Percentiles rank a stretch among this genome's conserved stretches.
Conservation (phyloP, 2,797 vertebrate genomes). For the Melanotaenia nigrans region DNA sequence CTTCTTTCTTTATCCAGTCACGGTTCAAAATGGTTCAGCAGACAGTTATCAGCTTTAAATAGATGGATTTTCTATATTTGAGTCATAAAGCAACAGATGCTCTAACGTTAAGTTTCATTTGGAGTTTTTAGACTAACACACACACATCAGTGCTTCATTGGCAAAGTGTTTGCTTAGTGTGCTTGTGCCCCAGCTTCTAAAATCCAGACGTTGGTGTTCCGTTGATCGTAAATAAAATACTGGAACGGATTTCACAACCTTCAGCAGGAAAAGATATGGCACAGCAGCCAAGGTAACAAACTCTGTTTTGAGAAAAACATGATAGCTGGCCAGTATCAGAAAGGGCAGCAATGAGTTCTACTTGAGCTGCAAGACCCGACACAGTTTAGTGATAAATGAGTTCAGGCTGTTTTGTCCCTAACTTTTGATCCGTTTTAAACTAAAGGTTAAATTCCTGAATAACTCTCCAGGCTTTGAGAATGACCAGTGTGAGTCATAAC, state of each 20-base stretch:
- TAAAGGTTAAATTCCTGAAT: constrained; percentile 66
- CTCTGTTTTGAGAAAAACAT: constrained; percentile 62
- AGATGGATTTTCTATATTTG: neutral
- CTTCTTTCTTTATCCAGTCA: neutral
- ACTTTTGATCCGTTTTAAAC: constrained; percentile 20
- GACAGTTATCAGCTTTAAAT: neutral
- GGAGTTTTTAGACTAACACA: constrained; percentile 6
- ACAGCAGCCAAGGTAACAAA: constrained; percentile 36
- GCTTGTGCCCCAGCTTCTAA: constrained; percentile 11
- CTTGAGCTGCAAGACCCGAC: constrained; percentile 38
- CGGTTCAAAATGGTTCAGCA: neutral
- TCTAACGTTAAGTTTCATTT: constrained; percentile 22
- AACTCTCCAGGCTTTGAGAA: constrained; percentile 35
- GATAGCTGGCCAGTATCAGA: constrained; percentile 10
- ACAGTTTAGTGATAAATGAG: constrained; percentile 44
- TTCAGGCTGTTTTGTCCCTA: constrained; percentile 11
- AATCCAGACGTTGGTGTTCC: constrained; percentile 19
- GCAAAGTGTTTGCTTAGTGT: constrained; percentile 32
- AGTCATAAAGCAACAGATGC: neutral
- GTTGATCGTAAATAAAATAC: constrained; percentile 23
- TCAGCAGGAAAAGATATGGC: constrained; percentile 58
- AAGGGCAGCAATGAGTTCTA: constrained; percentile 13
- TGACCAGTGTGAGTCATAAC: constrained; percentile 70
- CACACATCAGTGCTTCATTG: neutral
- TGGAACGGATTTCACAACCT: constrained; percentile 27